A percentile compares a stretch with the other conserved stretches of the same genome.
These are phyloP conservation scores for Leptopilina drosophilae DNA, from an alignment of 2,888 invertebrate genomes.

Conservation along the genomic window DNA sequence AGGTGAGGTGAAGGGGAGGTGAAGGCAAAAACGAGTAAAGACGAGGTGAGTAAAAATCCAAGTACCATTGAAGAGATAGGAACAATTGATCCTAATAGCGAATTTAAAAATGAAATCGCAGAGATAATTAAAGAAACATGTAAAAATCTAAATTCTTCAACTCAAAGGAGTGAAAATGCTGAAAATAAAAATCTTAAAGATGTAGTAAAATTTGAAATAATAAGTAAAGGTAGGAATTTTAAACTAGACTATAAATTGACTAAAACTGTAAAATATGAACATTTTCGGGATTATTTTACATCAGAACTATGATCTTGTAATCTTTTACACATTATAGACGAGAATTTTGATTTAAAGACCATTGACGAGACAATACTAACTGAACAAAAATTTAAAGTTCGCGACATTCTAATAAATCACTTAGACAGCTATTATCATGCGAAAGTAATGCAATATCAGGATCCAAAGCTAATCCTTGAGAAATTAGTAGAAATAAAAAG, in stretches of 20 bases:
- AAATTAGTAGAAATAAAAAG: background rate
- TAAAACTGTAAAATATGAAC: background rate
- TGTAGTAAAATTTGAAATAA: background rate
- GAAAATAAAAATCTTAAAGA: too few species aligned
- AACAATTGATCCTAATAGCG: too few species aligned
- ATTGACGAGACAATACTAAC: conserved; percentile 27
- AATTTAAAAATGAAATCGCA: too few species aligned
- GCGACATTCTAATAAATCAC: conserved; percentile 49
- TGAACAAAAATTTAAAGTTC: conserved; percentile 43
- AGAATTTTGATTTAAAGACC: background rate
- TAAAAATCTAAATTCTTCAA: too few species aligned
- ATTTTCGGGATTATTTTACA: conserved; percentile 20
- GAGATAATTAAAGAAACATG: too few species aligned
- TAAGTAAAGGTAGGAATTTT: background rate
- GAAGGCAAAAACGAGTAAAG: too few species aligned
- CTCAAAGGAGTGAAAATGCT: too few species aligned
- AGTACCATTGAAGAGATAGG: background rate
- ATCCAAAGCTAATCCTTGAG: background rate
- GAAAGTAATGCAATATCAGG: conserved; percentile 43
- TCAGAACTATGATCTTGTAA: conserved; percentile 15
- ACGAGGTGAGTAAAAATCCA: too few species aligned
- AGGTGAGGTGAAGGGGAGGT: too few species aligned
- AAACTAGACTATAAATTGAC: conserved; percentile 17
- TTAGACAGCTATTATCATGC: conserved; percentile 43
- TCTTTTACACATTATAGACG: background rate